Conservation (phyloP, 2,113 vertebrate species). For the Strix aluco region DNA sequence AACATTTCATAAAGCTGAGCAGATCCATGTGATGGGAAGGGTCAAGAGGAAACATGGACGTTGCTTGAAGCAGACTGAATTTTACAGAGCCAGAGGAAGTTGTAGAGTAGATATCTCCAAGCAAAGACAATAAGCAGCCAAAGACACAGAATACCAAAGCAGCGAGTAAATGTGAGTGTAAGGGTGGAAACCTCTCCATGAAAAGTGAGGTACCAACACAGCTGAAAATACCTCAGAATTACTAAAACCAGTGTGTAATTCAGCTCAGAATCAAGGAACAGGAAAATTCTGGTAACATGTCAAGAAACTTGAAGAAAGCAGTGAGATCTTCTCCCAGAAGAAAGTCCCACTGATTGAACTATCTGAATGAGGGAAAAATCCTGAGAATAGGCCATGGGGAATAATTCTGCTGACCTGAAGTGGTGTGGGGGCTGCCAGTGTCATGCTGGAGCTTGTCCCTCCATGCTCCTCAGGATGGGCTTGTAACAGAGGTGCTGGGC, state of each 20-base stretch:
- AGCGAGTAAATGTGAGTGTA: background rate
- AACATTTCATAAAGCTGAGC: background rate
- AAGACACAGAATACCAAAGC: background rate
- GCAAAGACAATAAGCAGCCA: background rate
- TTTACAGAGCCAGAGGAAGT: background rate
- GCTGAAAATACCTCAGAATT: background rate
- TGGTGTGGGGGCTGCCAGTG: background rate
- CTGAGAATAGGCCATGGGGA: background rate
- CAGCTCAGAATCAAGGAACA: background rate
- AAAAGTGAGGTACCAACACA: background rate
- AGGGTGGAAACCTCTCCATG: background rate
- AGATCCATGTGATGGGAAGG: fast-evolving
- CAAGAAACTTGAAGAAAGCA: background rate
- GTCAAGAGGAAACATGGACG: background rate
- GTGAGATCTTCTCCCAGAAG: background rate
- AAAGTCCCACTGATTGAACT: background rate
- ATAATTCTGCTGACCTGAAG: background rate
- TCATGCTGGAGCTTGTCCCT: background rate
- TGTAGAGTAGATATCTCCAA: background rate
- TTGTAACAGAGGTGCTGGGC: background rate
- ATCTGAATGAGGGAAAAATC: background rate
- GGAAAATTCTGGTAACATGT: background rate
- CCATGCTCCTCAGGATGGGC: fast-evolving
- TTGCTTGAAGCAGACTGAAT: background rate
- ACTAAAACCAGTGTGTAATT: background rate